Conservation (phyloP, 2,888 invertebrate species). For the Synergus japonicus region DNA sequence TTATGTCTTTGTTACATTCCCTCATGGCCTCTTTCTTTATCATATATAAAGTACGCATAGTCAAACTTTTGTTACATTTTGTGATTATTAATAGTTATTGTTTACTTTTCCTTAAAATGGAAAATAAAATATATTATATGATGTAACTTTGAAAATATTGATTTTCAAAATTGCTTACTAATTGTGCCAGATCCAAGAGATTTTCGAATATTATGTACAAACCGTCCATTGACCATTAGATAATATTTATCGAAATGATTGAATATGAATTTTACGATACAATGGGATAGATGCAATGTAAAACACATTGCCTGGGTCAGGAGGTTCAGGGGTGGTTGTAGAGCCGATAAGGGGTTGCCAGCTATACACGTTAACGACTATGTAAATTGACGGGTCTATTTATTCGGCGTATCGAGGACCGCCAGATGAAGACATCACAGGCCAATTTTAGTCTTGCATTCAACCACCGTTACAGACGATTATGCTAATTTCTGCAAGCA, state of each 20-base stretch:
- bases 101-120: not conserved
- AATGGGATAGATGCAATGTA: conserved; percentile 54
- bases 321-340: conserved; percentile 65
- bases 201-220: not conserved
- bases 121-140: not conserved
- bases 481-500: conserved; percentile 59
- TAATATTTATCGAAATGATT: conserved; percentile 45
- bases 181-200: not conserved
- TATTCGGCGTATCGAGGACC: conserved; percentile 69
- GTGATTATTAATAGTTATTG: not conserved
- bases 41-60: not conserved
- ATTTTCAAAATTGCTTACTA: not conserved
- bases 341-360: conserved; percentile 73
- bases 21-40: conserved; percentile 11
- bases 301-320: conserved; percentile 67
- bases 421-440: conserved; percentile 68
- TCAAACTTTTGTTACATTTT: not conserved
- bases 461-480: conserved; percentile 48
- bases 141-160: not conserved
- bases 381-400: conserved; percentile 75
- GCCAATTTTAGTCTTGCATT: conserved; percentile 59
- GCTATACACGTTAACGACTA: conserved; percentile 71
- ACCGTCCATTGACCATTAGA: conserved; percentile 42
- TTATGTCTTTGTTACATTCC: conserved; percentile 51
- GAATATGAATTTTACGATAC: conserved; percentile 47